Evolutionary conservation across 2,797 vertebrate species (phyloP).

Genomic region (Takifugu ocellatus): DNA sequence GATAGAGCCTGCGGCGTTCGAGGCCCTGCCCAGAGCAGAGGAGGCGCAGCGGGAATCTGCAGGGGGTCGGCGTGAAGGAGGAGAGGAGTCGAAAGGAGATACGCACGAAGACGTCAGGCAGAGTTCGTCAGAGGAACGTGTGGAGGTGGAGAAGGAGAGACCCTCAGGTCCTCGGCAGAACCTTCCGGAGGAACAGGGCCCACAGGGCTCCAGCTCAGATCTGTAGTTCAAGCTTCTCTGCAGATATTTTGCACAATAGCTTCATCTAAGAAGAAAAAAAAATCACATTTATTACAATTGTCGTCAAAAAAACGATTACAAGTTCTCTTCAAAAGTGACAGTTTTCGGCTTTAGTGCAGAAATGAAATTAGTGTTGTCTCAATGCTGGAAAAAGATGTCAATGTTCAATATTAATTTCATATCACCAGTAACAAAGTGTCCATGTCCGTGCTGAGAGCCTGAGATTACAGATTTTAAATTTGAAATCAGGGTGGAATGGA

Average conservation of each 20-base stretch:
- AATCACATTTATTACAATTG: constrained; percentile 61
- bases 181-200: constrained; percentile 49
- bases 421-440: no score
- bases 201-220: constrained; percentile 63
- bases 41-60: constrained; percentile 26
- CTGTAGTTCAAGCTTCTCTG: constrained; percentile 62
- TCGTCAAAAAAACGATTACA: constrained; percentile 49
- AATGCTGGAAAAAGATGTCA: no score
- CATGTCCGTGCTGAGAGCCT: no score
- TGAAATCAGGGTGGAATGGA: no score
- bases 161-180: constrained; percentile 39
- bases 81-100: constrained; percentile 29
- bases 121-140: constrained; percentile 61
- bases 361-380: no score
- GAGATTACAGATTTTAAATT: no score
- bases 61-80: constrained; percentile 38
- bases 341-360: constrained; percentile 25
- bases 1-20: constrained; percentile 65
- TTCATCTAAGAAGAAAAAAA: constrained; percentile 57
- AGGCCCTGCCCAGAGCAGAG: constrained; percentile 49
- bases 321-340: constrained; percentile 32
- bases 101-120: constrained; percentile 52
- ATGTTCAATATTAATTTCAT: no score
- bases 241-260: constrained; percentile 85
- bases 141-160: constrained; percentile 45